A percentile compares a stretch with the other conserved stretches of the same genome.
These are phyloP conservation scores for Diadumene lineata DNA, from an alignment of 92 coral and sea anemone species.

Conservation along the genomic window DNA sequence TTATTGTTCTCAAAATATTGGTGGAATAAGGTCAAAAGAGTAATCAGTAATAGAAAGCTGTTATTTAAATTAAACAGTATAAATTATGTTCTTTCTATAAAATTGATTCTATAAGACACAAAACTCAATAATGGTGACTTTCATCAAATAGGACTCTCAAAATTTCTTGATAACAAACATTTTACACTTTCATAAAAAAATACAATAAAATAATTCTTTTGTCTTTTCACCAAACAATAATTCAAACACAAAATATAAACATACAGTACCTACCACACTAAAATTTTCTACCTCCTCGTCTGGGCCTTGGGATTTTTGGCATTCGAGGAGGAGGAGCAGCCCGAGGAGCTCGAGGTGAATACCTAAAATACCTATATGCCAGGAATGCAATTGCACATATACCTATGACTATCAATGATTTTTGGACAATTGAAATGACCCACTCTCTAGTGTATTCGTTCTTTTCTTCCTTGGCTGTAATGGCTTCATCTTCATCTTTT, in stretches of 20 bases:
- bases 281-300: conserved; percentile 8
- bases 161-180: not conserved
- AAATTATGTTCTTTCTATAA: too few relatives aligned
- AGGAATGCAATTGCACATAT: conserved; percentile 66
- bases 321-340: too few relatives aligned
- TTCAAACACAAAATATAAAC: not conserved
- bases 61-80: too few relatives aligned
- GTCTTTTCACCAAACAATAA: not conserved
- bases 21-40: too few relatives aligned
- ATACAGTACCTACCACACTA: not conserved
- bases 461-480: conserved; percentile 70
- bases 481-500: conserved; percentile 65
- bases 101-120: too few relatives aligned
- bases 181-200: not conserved
- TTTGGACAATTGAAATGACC: conserved; percentile 49
- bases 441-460: conserved; percentile 52
- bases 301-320: not conserved
- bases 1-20: too few relatives aligned
- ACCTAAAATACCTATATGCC: conserved; percentile 60
- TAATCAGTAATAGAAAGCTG: too few relatives aligned
- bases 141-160: too few relatives aligned
- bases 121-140: too few relatives aligned
- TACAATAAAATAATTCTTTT: not conserved
- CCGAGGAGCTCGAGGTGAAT: conserved; percentile 3
- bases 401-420: conserved; percentile 57